A percentile compares a stretch with the other conserved stretches of the same genome.
Evolutionary conservation across 2,797 vertebrate genomes (phyloP).

Genomic region (Leptoclinus maculatus): DNA sequence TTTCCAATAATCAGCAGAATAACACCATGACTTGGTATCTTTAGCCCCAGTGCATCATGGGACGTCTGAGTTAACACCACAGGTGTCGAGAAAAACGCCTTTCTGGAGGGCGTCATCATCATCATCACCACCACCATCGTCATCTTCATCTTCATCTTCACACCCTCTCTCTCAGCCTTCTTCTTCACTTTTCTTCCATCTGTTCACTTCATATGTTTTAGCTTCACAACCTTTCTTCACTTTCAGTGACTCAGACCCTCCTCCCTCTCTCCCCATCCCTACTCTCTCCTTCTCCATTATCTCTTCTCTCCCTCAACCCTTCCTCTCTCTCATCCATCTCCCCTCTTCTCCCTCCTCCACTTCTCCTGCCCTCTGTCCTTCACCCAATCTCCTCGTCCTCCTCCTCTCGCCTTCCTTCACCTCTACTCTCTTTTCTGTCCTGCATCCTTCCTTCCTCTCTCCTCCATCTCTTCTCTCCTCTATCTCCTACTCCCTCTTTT

Average conservation of each 20-base stretch:
- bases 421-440: too few relatives aligned
- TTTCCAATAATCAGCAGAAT: too few relatives aligned
- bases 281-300: neutral
- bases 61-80: slow-evolving; percentile 14
- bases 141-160: slow-evolving; percentile 2
- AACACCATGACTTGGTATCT: neutral
- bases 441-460: neutral
- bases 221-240: neutral
- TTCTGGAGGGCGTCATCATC: neutral
- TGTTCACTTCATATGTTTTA: neutral
- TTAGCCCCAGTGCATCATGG: slow-evolving; percentile 33
- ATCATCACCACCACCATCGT: too few relatives aligned
- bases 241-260: neutral
- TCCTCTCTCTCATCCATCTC: too few relatives aligned
- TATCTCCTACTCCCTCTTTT: too few relatives aligned
- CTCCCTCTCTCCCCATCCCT: neutral
- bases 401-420: too few relatives aligned
- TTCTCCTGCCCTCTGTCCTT: too few relatives aligned
- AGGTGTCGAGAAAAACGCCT: slow-evolving; percentile 2
- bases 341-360: too few relatives aligned
- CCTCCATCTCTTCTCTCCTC: too few relatives aligned
- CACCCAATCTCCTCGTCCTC: too few relatives aligned
- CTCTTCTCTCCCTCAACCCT: neutral
- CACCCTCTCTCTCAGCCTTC: neutral
- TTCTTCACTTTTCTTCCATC: neutral